A percentile compares a stretch with the other conserved stretches of the same genome.
phyloP scores from a whole-genome alignment of 2,113 vertebrate species.

The Otocyon megalotis region DNA sequence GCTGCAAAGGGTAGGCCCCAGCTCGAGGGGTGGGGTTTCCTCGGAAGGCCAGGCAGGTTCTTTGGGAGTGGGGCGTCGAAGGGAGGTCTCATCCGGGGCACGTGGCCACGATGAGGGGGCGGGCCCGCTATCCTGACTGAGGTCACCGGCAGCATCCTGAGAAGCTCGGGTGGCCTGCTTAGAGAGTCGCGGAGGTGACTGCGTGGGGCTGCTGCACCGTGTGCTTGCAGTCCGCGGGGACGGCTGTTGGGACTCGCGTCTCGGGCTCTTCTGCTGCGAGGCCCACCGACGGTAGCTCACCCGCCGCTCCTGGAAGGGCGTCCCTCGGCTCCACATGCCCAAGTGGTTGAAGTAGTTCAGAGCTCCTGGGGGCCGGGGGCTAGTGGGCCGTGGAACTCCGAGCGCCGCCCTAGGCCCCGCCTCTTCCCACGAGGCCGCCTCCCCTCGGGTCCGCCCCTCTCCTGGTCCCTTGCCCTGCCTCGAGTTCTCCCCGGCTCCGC shows the following conservation, averaged over 20 bases:
- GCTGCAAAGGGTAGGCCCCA: background rate
- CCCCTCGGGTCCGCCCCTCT: fast-evolving
- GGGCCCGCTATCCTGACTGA: background rate
- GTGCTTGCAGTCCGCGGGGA: fast-evolving
- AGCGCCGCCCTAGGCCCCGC: background rate
- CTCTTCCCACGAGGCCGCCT: fast-evolving
- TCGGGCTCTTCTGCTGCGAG: fast-evolving
- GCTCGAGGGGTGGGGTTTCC: background rate
- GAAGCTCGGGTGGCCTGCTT: background rate
- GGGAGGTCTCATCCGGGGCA: background rate
- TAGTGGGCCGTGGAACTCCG: fast-evolving
- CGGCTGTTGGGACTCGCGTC: fast-evolving
- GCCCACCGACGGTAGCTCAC: background rate
- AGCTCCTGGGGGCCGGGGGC: background rate
- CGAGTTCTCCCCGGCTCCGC: too few relatives aligned
- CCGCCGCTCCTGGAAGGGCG: fast-evolving
- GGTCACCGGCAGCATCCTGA: background rate
- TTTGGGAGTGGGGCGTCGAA: background rate
- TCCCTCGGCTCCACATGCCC: background rate
- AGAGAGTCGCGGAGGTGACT: fast-evolving
- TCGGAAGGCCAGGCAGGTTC: background rate
- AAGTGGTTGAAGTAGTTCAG: slow-evolving; percentile 68
- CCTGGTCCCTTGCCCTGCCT: background rate
- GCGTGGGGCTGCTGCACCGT: fast-evolving
- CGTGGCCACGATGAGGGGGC: background rate